Base-by-base conservation (phyloP, 2,113 vertebrate genomes). In the Mastomys natalensis region DNA sequence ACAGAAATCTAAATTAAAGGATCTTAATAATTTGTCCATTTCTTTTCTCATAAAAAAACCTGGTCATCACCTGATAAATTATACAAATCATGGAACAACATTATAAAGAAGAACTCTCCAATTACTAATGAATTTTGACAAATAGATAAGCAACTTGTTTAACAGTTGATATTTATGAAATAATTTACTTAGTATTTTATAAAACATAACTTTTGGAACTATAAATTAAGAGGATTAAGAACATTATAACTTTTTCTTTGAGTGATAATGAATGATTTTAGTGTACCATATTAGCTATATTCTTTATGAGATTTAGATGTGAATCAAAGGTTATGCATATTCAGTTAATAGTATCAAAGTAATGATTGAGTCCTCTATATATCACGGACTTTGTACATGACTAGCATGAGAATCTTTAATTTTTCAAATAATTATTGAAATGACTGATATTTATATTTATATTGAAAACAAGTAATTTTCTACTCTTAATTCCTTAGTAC, bases 221-320 rank as follows among this genome's bases (percentile, higher is more conserved):
- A 19, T 9, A 82, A 48, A 92, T 84, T 84, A 7, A 5, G 7
- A 95, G 29, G 16, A 68, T 43, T 17, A 48, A 45, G 73, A 0
- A 70, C 90, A 90, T 21, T 13, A 0, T 64, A 48, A 53, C 17
- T 87, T 80, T 72, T 12, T 15, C 51, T 78, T 22, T 55, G 21
- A 85, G 1, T 97, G 13, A 74, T 70, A 91, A 95, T 86, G 9
- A 89, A 58, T 80, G 37, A 64, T 77, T 11, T 37, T 81, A 82
- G 24, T 70, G 55, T 91, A 55, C 91, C 29, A 60, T 40, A 7
- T 70, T 62, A 93, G 3, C 37, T 5, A 60, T 1, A 74, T 72
- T 93, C 13, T 58, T 12, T 34, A n/a, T 89, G n/a, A 58, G 70
- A 17, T 22, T 53, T 90, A 40, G 24, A 64, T 80, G 2, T 80